Evolutionary conservation across 2,888 invertebrate species (phyloP).

Genomic region (Synergus itoensis): DNA sequence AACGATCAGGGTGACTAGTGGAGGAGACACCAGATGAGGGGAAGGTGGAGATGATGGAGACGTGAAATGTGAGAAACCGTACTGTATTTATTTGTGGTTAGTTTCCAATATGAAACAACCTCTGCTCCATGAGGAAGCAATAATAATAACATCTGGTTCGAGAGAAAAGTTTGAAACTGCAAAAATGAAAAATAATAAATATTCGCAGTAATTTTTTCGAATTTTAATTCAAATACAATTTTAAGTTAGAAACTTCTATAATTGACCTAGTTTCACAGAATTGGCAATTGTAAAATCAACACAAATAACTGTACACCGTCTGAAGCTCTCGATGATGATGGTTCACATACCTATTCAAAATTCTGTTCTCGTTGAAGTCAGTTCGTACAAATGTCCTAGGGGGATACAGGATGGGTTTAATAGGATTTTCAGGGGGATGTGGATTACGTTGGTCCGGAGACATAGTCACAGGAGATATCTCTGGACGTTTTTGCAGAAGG

Average conservation of each 20-base stretch:
- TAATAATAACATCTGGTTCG: no score
- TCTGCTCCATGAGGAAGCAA: no score
- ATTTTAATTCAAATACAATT: neutral
- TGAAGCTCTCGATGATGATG: conserved; percentile 36
- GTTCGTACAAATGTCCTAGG: conserved; percentile 29
- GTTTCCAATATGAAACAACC: no score
- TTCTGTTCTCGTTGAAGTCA: conserved; percentile 13
- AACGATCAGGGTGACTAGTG: no score
- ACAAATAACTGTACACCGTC: conserved; percentile 18
- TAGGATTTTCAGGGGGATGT: conserved; percentile 56
- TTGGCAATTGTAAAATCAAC: neutral
- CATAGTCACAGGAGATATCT: conserved; percentile 48
- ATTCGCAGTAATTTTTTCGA: neutral
- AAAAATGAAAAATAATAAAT: neutral
- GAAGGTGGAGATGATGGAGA: no score
- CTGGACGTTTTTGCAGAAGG: conserved; percentile 53
- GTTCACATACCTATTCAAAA: conserved; percentile 28
- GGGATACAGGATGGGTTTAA: conserved; percentile 57
- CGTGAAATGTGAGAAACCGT: no score
- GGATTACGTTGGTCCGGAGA: conserved; percentile 44
- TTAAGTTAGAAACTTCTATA: neutral
- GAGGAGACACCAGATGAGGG: no score
- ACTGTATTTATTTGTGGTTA: no score
- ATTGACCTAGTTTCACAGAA: conserved; percentile 13
- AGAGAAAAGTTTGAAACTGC: no score